phyloP scores from a whole-genome alignment of 2,888 invertebrate genomes.

The Koerneria pararmatus region DNA sequence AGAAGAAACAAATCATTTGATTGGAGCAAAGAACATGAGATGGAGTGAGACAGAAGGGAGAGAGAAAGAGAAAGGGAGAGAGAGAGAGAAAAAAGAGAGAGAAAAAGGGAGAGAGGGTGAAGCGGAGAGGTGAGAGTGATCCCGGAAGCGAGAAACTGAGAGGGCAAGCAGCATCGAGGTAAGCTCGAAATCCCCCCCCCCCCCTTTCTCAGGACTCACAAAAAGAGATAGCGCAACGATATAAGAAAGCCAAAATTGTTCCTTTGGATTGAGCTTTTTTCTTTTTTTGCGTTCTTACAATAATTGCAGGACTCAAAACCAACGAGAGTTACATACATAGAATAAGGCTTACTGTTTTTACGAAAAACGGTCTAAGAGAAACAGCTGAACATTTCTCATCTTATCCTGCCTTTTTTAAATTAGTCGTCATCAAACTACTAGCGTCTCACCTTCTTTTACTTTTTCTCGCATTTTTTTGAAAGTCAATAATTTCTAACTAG shows the following conservation, averaged over 20 bases:
- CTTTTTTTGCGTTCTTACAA: too few relatives aligned
- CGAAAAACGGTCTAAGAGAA: too few relatives aligned
- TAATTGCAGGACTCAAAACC: too few relatives aligned
- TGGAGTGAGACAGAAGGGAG: not conserved
- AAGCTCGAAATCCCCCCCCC: not conserved
- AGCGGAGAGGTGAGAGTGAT: conserved; percentile 11
- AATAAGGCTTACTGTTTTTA: too few relatives aligned
- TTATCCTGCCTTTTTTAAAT: too few relatives aligned
- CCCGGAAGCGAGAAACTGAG: conserved; percentile 1
- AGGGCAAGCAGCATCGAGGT: conserved; percentile 8
- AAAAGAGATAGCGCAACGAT: conserved; percentile 9
- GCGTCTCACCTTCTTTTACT: too few relatives aligned
- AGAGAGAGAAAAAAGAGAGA: conserved; percentile 9
- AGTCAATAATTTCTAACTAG: too few relatives aligned
- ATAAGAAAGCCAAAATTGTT: conserved; percentile 21
- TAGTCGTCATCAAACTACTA: too few relatives aligned
- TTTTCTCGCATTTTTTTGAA: too few relatives aligned
- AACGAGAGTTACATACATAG: too few relatives aligned
- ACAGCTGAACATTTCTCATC: too few relatives aligned
- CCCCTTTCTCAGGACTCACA: conserved; percentile 7
- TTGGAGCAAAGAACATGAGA: not conserved
- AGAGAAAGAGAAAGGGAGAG: not conserved
- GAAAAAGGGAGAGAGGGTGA: conserved; percentile 2
- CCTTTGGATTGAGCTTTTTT: too few relatives aligned
- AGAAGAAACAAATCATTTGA: not conserved